Evolutionary conservation across 2,888 invertebrate genomes (phyloP), one percentile per base, ranked within the genome.

Genomic region (Chloroclysta siterata): DNA sequence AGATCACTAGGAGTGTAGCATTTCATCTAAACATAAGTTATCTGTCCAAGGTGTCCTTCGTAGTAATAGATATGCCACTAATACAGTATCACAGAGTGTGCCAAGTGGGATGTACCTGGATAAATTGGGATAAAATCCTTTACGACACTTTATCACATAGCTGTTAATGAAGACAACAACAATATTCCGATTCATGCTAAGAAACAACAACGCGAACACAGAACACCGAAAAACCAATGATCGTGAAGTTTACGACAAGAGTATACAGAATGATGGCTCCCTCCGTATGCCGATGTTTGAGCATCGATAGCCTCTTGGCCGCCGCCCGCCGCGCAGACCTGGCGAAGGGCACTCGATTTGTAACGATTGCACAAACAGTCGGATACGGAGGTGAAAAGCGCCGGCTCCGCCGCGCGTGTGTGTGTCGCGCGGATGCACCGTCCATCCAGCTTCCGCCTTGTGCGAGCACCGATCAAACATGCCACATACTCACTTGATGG

Each of bases 331-430:
- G 53, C 29, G 55, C 17, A 47, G 50, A 28, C 8, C 46, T 52
- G 56, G 57, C 44, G 48, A 48, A 63, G 66, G 47, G 65, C 62
- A 61, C 57, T 54, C 54, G 56, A 65, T 39, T 58, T 56, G 62
- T 65, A 72, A 72, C 76, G 73, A 75, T 72, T 71, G 72, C 70
- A 69, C 75, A 77, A 77, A 75, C 77, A 75, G 74, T 75, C 76
- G 72, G 80, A 76, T 77, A 79, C 79, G 85, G 83, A 84, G 78
- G 80, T 81, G 83, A 83, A 83, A 83, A 85, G 83, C 85, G 86
- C 90, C 91, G 90, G 90, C 91, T 89, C 92, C 92, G 90, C 88
- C 88, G 87, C 92, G 88, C 82, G 79, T 83, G 85, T 89, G 89
- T 88, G 88, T 88, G 84, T 87, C 84, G 84, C 82, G 85, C 85